A percentile compares a stretch with the other conserved stretches of the same genome.
Evolutionary conservation across 1,140 invertebrate genomes (phyloP).

Genomic region (Zaprionus gabonicus): DNA sequence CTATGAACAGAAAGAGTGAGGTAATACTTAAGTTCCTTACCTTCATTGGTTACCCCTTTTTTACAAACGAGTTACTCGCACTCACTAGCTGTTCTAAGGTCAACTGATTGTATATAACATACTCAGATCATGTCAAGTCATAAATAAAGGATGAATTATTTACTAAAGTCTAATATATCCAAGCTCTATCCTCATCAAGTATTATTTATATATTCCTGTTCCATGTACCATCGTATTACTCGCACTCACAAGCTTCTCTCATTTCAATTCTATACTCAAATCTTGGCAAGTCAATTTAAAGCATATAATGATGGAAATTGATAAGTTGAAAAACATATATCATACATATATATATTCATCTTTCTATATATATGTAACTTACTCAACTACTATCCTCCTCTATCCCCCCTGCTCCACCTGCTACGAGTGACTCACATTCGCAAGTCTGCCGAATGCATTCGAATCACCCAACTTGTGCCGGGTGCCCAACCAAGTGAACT

Average conservation of each 20-base stretch:
- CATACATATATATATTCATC: too few relatives aligned
- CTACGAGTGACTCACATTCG: not conserved
- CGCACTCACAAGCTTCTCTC: not conserved
- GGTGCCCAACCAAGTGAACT: not conserved
- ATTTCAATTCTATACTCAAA: not conserved
- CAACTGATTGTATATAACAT: not conserved
- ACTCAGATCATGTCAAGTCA: not conserved
- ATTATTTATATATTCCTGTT: not conserved
- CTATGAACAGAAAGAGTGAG: too few relatives aligned
- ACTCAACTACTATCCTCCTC: too few relatives aligned
- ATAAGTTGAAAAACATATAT: too few relatives aligned
- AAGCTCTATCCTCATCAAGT: too few relatives aligned
- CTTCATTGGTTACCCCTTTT: too few relatives aligned
- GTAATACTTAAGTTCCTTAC: too few relatives aligned
- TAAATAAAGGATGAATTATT: too few relatives aligned
- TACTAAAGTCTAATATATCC: too few relatives aligned
- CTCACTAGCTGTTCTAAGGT: not conserved
- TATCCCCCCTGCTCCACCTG: not conserved
- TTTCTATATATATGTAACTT: too few relatives aligned
- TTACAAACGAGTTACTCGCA: not conserved
- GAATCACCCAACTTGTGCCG: not conserved
- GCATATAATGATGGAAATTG: too few relatives aligned
- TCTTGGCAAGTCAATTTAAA: too few relatives aligned
- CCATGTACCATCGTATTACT: not conserved
- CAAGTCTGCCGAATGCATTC: not conserved